Evolutionary conservation across 2,888 invertebrate species (phyloP).

Genomic region (Euplexia lucipara): DNA sequence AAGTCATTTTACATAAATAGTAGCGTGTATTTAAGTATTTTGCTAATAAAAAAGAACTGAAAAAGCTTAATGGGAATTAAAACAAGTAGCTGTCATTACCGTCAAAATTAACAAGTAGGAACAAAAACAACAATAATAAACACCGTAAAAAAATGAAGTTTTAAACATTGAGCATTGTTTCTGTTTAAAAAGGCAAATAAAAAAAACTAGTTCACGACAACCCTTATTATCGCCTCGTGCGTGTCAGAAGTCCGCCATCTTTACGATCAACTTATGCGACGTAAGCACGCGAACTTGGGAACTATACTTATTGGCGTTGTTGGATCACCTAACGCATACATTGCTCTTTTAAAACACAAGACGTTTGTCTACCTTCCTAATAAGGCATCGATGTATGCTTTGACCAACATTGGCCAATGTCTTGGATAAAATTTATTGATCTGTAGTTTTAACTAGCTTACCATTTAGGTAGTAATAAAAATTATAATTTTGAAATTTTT

Average conservation of each 20-base stretch:
- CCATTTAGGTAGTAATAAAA: constrained; percentile 19
- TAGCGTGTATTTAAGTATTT: background rate
- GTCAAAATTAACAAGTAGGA: constrained; percentile 52
- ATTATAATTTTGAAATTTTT: constrained; percentile 1
- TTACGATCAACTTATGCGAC: constrained; percentile 65
- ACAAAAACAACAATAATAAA: constrained; percentile 52
- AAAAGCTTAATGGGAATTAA: constrained; percentile 32
- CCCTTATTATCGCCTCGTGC: constrained; percentile 58
- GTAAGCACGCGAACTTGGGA: constrained; percentile 57
- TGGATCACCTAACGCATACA: constrained; percentile 34
- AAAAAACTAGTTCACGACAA: constrained; percentile 52
- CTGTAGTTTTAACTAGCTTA: constrained; percentile 1
- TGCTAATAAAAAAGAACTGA: constrained; percentile 7
- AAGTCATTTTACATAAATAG: background rate
- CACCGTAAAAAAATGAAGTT: constrained; percentile 43
- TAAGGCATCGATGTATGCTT: constrained; percentile 15
- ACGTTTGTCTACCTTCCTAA: background rate
- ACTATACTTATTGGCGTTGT: constrained; percentile 39
- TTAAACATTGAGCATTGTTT: constrained; percentile 53
- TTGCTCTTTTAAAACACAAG: constrained; percentile 15
- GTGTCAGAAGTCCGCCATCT: constrained; percentile 61
- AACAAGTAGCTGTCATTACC: constrained; percentile 46
- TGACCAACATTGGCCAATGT: background rate
- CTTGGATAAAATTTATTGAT: constrained; percentile 3
- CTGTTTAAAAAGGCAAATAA: constrained; percentile 43